phyloP scores from a whole-genome alignment of 2,113 vertebrate genomes.

The Nycticryphes semicollaris region DNA sequence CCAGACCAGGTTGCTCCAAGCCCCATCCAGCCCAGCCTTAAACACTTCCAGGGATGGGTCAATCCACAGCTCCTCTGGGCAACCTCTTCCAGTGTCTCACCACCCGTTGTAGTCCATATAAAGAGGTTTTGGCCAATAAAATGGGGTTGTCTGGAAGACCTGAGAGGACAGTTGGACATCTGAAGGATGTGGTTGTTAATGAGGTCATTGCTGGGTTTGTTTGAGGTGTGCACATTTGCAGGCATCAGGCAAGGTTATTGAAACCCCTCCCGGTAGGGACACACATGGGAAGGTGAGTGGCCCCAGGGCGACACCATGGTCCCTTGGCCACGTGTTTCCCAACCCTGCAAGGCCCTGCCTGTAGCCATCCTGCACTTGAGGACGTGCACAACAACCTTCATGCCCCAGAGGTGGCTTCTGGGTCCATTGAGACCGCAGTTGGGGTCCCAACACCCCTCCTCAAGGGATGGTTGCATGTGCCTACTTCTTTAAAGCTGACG shows the following conservation, averaged over 20 bases:
- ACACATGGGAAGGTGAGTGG: accelerated
- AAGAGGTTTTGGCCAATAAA: not conserved
- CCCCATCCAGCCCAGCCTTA: too few relatives aligned
- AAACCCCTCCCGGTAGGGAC: not conserved
- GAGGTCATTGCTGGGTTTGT: too few relatives aligned
- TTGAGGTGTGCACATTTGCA: not conserved
- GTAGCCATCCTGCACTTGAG: not conserved
- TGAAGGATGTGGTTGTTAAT: not conserved
- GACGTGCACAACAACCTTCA: not conserved
- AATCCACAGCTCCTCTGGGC: too few relatives aligned
- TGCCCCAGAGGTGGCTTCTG: not conserved
- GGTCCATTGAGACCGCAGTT: not conserved
- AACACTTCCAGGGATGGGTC: too few relatives aligned
- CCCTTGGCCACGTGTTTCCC: not conserved
- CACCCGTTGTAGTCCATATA: not conserved
- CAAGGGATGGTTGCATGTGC: accelerated
- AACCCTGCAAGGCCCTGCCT: not conserved
- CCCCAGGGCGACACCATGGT: accelerated
- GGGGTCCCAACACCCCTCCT: not conserved
- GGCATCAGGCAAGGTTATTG: not conserved
- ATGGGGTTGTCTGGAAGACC: not conserved
- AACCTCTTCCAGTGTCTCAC: too few relatives aligned
- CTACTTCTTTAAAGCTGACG: not conserved
- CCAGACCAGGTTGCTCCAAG: too few relatives aligned
- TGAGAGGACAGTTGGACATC: not conserved